Conservation (phyloP, 2,888 invertebrate genomes). For the Drosophila borealis region DNA sequence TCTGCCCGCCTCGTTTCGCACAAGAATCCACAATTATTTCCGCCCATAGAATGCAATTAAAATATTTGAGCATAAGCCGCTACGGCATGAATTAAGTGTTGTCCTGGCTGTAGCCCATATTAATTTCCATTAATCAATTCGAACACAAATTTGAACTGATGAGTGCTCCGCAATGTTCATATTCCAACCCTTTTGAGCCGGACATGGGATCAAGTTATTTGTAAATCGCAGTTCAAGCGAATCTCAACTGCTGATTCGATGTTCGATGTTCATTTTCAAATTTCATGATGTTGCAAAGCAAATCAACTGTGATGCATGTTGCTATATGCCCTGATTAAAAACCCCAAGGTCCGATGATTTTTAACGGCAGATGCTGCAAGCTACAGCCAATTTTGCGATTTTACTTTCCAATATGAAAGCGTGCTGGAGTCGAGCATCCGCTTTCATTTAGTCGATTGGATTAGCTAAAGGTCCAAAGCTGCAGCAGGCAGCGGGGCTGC, state of each 20-base stretch:
- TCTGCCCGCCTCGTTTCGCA: neutral
- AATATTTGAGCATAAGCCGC: slow-evolving; percentile 2
- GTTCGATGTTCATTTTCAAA: slow-evolving; percentile 43
- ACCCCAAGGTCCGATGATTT: neutral
- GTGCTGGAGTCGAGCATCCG: neutral
- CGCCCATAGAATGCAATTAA: slow-evolving; percentile 4
- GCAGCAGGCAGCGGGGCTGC: neutral
- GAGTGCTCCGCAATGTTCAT: neutral
- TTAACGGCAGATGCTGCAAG: neutral
- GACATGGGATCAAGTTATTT: neutral
- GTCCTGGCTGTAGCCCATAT: neutral
- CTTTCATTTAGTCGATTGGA: slow-evolving; percentile 49
- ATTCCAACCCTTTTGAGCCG: neutral
- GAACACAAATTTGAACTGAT: neutral
- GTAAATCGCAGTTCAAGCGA: neutral
- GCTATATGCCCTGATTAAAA: slow-evolving; percentile 25
- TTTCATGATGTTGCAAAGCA: slow-evolving; percentile 13
- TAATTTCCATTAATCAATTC: no score
- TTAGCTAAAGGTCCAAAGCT: slow-evolving; percentile 30
- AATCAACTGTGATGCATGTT: slow-evolving; percentile 22
- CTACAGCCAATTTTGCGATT: slow-evolving; percentile 29
- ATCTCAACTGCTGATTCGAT: slow-evolving; percentile 8
- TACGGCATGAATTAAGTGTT: neutral
- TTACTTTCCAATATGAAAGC: slow-evolving; percentile 10
- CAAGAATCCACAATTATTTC: slow-evolving; percentile 7